Evolutionary conservation across 2,113 vertebrate genomes (phyloP).

Genomic region (Brachyhypopomus occidentalis): DNA sequence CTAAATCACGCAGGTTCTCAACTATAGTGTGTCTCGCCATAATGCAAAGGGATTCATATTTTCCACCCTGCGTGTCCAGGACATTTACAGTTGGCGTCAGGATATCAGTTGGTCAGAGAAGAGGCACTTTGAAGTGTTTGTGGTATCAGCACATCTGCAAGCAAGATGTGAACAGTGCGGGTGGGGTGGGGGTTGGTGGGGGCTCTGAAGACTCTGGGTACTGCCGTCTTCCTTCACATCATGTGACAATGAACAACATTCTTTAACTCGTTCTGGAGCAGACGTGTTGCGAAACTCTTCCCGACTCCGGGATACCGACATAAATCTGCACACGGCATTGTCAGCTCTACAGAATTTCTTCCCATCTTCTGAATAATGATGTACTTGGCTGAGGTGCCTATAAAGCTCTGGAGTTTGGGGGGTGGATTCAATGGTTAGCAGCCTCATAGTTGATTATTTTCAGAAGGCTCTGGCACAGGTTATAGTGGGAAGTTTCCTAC

Average conservation of each 20-base stretch:
- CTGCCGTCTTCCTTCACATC: constrained; percentile 75
- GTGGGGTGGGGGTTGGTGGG: constrained; percentile 7
- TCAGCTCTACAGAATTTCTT: constrained; percentile 10
- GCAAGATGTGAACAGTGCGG: constrained; percentile 79
- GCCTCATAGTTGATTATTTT: constrained; percentile 45
- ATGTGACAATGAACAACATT: constrained; percentile 84
- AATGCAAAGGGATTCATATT: constrained; percentile 81
- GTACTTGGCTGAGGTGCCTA: constrained; percentile 31
- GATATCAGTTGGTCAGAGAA: constrained; percentile 84
- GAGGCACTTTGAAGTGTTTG: constrained; percentile 91
- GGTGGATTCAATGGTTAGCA: constrained; percentile 38
- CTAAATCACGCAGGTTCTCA: constrained; percentile 45
- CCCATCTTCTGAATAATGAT: constrained; percentile 37
- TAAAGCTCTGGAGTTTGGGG: constrained; percentile 13
- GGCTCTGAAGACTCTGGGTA: constrained; percentile 52
- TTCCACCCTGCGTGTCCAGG: constrained; percentile 90
- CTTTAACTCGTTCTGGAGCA: constrained; percentile 77
- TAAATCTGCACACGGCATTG: constrained; percentile 40
- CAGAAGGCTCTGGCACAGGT: constrained; percentile 25
- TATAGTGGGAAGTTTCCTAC: constrained; percentile 11
- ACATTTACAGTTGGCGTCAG: constrained; percentile 93
- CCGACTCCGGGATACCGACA: constrained; percentile 20
- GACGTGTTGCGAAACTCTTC: constrained; percentile 34
- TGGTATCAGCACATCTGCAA: constrained; percentile 86
- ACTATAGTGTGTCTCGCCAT: constrained; percentile 41